These are phyloP conservation scores for Drosophila vallismaia DNA, from an alignment of 2,888 invertebrate genomes.

Conservation along the genomic window DNA sequence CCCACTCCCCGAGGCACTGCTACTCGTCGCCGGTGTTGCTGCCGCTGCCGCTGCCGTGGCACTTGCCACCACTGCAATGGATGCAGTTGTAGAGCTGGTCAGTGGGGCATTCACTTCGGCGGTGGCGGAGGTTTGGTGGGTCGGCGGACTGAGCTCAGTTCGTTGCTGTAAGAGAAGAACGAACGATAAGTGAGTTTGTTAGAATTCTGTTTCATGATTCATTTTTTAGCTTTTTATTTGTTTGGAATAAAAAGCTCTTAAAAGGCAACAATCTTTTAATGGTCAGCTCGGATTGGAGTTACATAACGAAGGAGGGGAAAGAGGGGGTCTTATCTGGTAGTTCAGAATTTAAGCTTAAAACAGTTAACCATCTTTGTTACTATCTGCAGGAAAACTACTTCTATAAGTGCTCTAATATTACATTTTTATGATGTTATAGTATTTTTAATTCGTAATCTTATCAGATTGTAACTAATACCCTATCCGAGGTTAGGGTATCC, in stretches of 20 bases:
- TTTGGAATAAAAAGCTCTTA: background rate
- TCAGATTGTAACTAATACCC: no score
- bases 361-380: no score
- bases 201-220: constrained; percentile 12
- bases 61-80: constrained; percentile 57
- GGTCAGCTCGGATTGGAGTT: constrained; percentile 4
- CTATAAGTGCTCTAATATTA: no score
- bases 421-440: no score
- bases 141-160: constrained; percentile 82
- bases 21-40: constrained; percentile 52
- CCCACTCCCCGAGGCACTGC: constrained; percentile 61
- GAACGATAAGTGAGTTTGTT: constrained; percentile 1
- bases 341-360: no score
- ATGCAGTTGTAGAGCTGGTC: constrained; percentile 37
- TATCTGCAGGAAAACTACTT: no score
- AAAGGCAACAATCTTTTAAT: constrained; percentile 8
- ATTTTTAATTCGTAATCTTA: no score
- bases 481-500: background rate
- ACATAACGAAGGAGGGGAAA: background rate
- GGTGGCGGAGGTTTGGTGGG: constrained; percentile 79
- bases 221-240: constrained; percentile 1
- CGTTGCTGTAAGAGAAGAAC: constrained; percentile 79
- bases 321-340: background rate
- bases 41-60: constrained; percentile 60
- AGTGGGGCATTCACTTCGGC: constrained; percentile 72